Percentiles rank a stretch among this genome's conserved stretches.
These are phyloP conservation scores for Malthinus flaveolus DNA, from an alignment of 2,888 invertebrate species.

Conservation along the genomic window DNA sequence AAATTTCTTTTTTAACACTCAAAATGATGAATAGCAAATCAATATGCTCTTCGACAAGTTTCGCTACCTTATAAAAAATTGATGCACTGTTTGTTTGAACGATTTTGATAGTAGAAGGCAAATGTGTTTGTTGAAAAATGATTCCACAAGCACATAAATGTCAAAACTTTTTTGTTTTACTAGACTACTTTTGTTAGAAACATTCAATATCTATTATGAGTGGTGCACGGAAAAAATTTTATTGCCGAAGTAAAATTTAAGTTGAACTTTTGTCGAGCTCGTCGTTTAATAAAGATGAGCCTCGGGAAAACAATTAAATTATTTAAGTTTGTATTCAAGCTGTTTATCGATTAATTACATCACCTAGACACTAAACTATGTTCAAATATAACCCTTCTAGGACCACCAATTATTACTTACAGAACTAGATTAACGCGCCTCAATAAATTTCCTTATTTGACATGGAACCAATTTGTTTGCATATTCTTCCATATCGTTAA, in stretches of 20 bases:
- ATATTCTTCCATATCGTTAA: too few relatives aligned
- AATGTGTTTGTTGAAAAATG: constrained; percentile 16
- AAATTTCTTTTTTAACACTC: background rate
- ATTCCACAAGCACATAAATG: constrained; percentile 16
- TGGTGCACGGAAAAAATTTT: background rate
- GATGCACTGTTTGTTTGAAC: background rate
- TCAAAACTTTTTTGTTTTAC: constrained; percentile 18
- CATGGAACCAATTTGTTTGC: background rate
- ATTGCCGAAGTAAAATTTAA: too few relatives aligned
- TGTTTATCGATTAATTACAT: background rate
- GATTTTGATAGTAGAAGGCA: constrained; percentile 3
- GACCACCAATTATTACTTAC: constrained; percentile 5
- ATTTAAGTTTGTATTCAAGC: background rate
- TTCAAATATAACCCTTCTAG: constrained; percentile 4
- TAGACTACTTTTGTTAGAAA: constrained; percentile 4
- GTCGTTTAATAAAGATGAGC: too few relatives aligned
- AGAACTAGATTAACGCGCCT: constrained; percentile 1
- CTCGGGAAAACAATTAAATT: background rate
- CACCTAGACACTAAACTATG: background rate
- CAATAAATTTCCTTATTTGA: constrained; percentile 2
- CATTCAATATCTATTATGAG: constrained; percentile 7
- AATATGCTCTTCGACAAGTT: constrained; percentile 3
- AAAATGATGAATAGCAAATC: constrained; percentile 3
- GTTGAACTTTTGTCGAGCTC: too few relatives aligned
- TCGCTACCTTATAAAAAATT: constrained; percentile 4